Base-by-base conservation (phyloP, 2,888 invertebrate genomes). In the Incurvaria masculella region DNA sequence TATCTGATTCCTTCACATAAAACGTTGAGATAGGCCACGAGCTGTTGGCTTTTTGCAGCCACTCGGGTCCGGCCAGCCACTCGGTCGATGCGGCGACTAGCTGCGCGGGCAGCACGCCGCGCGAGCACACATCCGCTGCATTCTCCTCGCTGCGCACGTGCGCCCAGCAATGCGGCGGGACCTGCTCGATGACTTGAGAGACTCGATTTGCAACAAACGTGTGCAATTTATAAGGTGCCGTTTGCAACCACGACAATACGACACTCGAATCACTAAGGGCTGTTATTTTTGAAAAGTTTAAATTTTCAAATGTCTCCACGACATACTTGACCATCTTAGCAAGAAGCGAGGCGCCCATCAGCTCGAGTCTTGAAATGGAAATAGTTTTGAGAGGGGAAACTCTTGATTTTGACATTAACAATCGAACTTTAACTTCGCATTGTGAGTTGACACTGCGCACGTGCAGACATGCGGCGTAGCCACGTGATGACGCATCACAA, bases 181-280 rank as follows among this genome's bases (percentile, higher is more conserved):
- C 3, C 33, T 14, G 11, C 8, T 33, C 33, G 3, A 48, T 26
- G 44, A 54, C 49, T 39, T 52, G 49, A 2, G 53, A 49, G 18
- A 45, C 42, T 4, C 56, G 41, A 42, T 59, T 55, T 44, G 50
- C 52, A 39, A 56, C 51, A 48, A 55, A 56, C 40, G 57, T 56
- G 43, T 50, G 40, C 56, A 57, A 57, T 21, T 45, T 21, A 40
- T 49, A 50, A 6, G 54, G 54, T 4, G 39, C 23, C 38, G 48
- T 49, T n/a, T 41, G 39, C 2, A 56, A 17, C 56, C 56, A 54
- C 11, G 52, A 49, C 39, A 53, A 45, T 17, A 54, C 53, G 8
- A 53, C 49, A 18, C 52, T 50, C 1, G 54, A 53, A 46, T 56
- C 56, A 19, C 53, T 52, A 52, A 54, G 54, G 8, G 51, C 50